These are phyloP conservation scores for Pogonocherus hispidulus DNA, from an alignment of 2,888 invertebrate genomes.

Conservation along the genomic window DNA sequence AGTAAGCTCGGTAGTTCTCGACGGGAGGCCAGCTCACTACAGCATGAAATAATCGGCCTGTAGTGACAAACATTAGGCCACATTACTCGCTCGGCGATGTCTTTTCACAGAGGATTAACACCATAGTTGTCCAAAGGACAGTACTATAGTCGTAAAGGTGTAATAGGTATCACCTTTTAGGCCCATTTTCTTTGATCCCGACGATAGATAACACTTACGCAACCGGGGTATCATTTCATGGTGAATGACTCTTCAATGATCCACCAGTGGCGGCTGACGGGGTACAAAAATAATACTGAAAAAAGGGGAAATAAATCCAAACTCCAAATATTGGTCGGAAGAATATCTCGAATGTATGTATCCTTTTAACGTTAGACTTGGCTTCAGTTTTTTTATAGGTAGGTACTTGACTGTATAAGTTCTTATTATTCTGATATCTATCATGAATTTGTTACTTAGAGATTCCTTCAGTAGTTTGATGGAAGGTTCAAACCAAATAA, in stretches of 20 bases:
- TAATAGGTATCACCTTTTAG: slow-evolving; percentile 46
- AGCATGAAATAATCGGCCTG: slow-evolving; percentile 47
- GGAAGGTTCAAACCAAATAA: too few relatives aligned
- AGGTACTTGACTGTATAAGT: too few relatives aligned
- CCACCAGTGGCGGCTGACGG: too few relatives aligned
- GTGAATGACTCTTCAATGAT: slow-evolving; percentile 36
- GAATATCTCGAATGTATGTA: too few relatives aligned
- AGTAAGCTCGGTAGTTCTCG: slow-evolving; percentile 36
- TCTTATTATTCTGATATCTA: too few relatives aligned
- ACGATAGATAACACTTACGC: slow-evolving; percentile 48
- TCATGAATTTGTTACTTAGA: too few relatives aligned
- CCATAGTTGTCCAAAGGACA: slow-evolving; percentile 29
- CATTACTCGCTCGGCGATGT: slow-evolving; percentile 62
- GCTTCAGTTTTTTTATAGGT: too few relatives aligned
- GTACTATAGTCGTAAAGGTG: slow-evolving; percentile 41
- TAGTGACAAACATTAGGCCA: slow-evolving; percentile 64
- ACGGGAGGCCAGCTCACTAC: slow-evolving; percentile 37
- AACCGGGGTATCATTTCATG: slow-evolving; percentile 42
- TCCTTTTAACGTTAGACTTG: too few relatives aligned
- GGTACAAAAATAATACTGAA: too few relatives aligned
- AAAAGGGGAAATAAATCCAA: too few relatives aligned
- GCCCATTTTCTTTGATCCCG: slow-evolving; percentile 40
- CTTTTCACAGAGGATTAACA: slow-evolving; percentile 46
- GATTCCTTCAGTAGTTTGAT: too few relatives aligned
- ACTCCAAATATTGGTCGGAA: too few relatives aligned